Percentiles rank a stretch among this genome's conserved stretches.
These are phyloP conservation scores for Pasiphila rectangulata DNA, from an alignment of 2,888 invertebrate species.

Conservation along the genomic window DNA sequence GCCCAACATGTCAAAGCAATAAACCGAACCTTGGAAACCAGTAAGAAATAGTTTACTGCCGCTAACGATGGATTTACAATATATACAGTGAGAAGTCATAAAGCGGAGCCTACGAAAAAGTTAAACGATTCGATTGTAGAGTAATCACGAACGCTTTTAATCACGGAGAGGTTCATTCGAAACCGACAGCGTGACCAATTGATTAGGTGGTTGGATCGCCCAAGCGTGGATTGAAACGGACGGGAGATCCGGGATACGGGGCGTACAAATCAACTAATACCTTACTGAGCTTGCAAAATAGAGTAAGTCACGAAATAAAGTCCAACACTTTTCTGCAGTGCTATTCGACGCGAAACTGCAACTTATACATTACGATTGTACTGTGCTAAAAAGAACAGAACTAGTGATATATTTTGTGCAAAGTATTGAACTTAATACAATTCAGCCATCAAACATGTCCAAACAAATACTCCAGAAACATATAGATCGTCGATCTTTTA, in stretches of 20 bases:
- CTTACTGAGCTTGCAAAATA: constrained; percentile 24
- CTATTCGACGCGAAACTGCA: not conserved
- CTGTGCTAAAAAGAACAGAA: no score
- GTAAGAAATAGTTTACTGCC: constrained; percentile 19
- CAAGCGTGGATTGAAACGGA: constrained; percentile 52
- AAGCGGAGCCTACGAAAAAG: constrained; percentile 23
- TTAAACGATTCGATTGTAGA: constrained; percentile 44
- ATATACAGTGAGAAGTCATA: constrained; percentile 33
- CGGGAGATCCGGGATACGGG: constrained; percentile 39
- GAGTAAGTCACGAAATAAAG: constrained; percentile 34
- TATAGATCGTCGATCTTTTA: no score
- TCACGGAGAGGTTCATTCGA: constrained; percentile 44
- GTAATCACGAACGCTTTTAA: constrained; percentile 44
- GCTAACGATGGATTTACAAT: constrained; percentile 32
- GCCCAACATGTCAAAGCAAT: constrained; percentile 32
- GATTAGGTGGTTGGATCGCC: constrained; percentile 52
- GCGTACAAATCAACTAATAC: constrained; percentile 46
- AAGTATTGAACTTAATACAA: no score
- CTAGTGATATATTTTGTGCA: no score
- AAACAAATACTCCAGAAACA: no score
- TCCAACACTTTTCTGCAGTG: not conserved
- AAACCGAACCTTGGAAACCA: constrained; percentile 29
- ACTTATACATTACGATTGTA: not conserved
- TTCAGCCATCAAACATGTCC: no score
- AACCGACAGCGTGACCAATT: constrained; percentile 56